Base-by-base conservation (phyloP, 2,888 invertebrate genomes). In the Conomelus anceps region DNA sequence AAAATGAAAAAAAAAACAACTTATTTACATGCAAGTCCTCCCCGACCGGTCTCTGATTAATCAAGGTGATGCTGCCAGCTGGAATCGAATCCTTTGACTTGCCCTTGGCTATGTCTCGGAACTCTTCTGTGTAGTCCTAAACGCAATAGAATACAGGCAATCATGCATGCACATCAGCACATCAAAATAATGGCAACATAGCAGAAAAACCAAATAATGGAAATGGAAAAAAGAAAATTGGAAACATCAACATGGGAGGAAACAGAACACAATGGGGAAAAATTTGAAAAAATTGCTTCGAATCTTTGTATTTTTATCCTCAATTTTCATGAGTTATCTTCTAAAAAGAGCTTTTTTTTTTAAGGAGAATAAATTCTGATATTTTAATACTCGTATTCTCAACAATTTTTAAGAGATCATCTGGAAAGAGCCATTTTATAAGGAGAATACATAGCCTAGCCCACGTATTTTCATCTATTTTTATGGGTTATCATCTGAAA, bases 111-210 rank as follows among this genome's bases (percentile, higher is more conserved):
- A 98, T 98, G 95, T 98, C 98, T 93, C 98, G 96, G 95, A 98
- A 98, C 95, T 98, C 98, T 95, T 98, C 98, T 92, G 97, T 98
- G 95, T 98, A 98, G 94, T 98, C 98, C 98, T 98, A 95, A 92
- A 93, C 94, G 93, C 90, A 90, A 26, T 11, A 26, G 90, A 90
- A 90, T 89, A 91, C 91, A 92, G 92, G 91, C 91, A 92, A 92
- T 93, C 94, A 94, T 92, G 91, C 91, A 86, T 90, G 26, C 87
- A 87, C 22, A 89, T 87, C 89, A 85, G 22, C 88, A 86, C 85
- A 89, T 23, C 29, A 84, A 88, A 23, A 89, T 34, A 29, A 89
- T 88, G 87, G 88, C 17, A 89, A 63, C 23, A 23, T 26, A 22
- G 29, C 26, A 87, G 13, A 23, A 87, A 7, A 26, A 34, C 23